phyloP scores from a whole-genome alignment of 30 jellyfish, hydroid and myxozoan genomes.

The Rhopilema esculentum region DNA sequence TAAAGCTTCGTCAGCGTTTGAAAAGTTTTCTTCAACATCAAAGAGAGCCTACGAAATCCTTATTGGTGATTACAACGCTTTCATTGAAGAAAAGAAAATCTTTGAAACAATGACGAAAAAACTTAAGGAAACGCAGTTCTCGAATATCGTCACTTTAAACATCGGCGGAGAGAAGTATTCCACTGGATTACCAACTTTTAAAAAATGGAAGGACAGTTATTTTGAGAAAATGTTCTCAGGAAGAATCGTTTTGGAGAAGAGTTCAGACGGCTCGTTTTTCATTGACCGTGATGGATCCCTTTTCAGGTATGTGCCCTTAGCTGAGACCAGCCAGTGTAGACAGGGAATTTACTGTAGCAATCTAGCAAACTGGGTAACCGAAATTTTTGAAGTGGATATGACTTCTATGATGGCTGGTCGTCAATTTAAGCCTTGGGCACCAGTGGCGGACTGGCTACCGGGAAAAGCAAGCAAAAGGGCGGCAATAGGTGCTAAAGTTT shows the following conservation, averaged over 20 bases:
- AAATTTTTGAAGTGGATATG: background rate
- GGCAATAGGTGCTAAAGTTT: too few species aligned
- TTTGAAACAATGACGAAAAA: background rate
- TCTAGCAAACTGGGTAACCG: background rate
- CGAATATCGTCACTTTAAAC: background rate
- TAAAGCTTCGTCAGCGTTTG: background rate
- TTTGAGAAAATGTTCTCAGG: constrained; percentile 7
- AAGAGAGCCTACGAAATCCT: background rate
- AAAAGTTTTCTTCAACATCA: background rate
- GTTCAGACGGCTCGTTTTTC: background rate
- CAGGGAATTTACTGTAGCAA: background rate
- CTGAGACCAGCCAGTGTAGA: too few species aligned
- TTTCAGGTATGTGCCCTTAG: constrained; percentile 12
- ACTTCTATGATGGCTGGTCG: background rate
- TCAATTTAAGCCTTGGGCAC: background rate
- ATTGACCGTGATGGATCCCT: background rate
- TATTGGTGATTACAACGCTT: background rate
- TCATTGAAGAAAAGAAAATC: background rate
- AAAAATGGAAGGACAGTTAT: background rate
- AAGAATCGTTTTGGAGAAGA: background rate
- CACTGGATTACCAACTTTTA: background rate
- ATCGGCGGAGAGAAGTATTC: background rate
- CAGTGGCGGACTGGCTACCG: too few species aligned
- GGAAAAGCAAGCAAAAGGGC: too few species aligned
- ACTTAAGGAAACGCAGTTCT: background rate